These are phyloP conservation scores for Dryas iulia DNA, from an alignment of 1,140 invertebrate genomes.

Conservation along the genomic window DNA sequence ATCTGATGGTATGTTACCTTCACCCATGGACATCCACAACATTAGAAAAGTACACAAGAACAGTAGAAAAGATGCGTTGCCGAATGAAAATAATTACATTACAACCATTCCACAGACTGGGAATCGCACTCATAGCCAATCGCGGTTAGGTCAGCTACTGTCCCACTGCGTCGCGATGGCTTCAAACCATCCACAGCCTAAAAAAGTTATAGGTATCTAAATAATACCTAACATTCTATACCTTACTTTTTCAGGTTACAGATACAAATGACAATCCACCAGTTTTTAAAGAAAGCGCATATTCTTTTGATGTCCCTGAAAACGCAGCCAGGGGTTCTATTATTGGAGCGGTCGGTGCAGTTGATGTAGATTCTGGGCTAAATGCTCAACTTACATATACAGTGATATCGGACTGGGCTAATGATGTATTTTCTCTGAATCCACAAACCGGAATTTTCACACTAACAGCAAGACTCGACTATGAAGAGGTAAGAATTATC, in stretches of 20 bases:
- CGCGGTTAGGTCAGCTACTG: too few species aligned
- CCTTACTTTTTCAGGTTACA: constrained; percentile 84
- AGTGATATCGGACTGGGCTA: constrained; percentile 95
- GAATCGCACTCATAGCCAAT: too few species aligned
- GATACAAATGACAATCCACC: constrained; percentile 97
- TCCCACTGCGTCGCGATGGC: too few species aligned
- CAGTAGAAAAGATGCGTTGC: too few species aligned
- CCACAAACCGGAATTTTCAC: constrained; percentile 94
- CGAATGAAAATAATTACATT: too few species aligned
- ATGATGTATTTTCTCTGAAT: constrained; percentile 96
- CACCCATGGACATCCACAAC: too few species aligned
- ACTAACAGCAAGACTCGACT: constrained; percentile 92
- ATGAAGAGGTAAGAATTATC: constrained; percentile 91
- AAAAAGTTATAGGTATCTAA: too few species aligned
- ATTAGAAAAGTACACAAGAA: too few species aligned
- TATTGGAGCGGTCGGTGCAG: constrained; percentile 90
- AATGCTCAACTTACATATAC: constrained; percentile 95
- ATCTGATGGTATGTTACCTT: too few species aligned
- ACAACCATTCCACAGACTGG: too few species aligned
- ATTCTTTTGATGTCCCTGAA: constrained; percentile 94
- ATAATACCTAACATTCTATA: too few species aligned
- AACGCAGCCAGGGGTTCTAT: constrained; percentile 89
- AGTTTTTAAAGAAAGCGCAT: constrained; percentile 89
- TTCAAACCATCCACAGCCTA: too few species aligned
- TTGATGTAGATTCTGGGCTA: constrained; percentile 90